Percentiles rank a stretch among this genome's conserved stretches.
Conservation (phyloP, 2,797 vertebrate species). For the Coilia nasus region DNA sequence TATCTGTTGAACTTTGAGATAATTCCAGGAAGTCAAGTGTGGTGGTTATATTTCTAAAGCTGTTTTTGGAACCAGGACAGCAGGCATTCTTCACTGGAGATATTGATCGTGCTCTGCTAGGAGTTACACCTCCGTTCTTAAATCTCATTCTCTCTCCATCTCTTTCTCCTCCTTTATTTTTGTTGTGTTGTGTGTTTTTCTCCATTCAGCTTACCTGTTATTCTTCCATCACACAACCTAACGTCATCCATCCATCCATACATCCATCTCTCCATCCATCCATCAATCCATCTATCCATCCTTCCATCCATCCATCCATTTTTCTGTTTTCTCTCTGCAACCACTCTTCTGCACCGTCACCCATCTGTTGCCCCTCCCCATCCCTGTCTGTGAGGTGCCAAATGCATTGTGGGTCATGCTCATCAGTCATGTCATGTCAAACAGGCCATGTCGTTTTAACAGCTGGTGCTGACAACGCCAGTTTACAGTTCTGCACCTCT, state of each 20-base stretch:
- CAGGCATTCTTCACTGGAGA: not conserved
- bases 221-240: not conserved
- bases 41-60: not conserved
- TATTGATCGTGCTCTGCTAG: not conserved
- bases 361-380: too few relatives aligned
- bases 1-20: not conserved
- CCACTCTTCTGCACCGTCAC: too few relatives aligned
- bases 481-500: not conserved
- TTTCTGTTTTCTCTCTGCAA: not conserved
- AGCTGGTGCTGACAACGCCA: not conserved
- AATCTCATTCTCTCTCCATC: not conserved
- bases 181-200: not conserved
- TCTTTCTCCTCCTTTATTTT: not conserved
- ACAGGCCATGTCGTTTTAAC: not conserved
- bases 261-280: too few relatives aligned
- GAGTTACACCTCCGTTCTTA: not conserved
- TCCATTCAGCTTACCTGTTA: not conserved
- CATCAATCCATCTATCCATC: too few relatives aligned
- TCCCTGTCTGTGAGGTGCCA: too few relatives aligned
- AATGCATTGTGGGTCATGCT: not conserved
- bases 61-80: not conserved
- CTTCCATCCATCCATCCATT: too few relatives aligned
- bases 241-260: not conserved
- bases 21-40: not conserved
- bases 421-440: not conserved